phyloP scores from a whole-genome alignment of 1,140 invertebrate species.

The Drosophila persimilis region DNA sequence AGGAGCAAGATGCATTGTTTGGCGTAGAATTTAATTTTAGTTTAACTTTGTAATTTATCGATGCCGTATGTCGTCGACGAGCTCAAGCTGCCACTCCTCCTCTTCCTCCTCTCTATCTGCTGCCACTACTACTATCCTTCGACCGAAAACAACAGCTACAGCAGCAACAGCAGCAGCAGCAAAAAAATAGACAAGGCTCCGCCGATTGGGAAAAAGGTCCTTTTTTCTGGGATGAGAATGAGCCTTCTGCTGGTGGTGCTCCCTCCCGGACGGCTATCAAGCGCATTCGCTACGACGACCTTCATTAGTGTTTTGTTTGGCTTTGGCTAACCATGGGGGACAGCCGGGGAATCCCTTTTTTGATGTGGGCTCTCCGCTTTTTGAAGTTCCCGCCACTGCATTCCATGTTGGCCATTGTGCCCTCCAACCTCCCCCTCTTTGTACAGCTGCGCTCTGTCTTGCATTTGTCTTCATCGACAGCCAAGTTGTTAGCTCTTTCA shows the following conservation, averaged over 20 bases:
- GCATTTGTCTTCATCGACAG: slow-evolving; percentile 81
- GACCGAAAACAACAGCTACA: not conserved
- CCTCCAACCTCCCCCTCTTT: too few relatives aligned
- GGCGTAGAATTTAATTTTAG: slow-evolving; percentile 82
- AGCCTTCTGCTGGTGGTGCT: slow-evolving; percentile 14
- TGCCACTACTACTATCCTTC: too few relatives aligned
- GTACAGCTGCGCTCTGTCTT: slow-evolving; percentile 46
- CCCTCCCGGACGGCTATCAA: slow-evolving; percentile 29
- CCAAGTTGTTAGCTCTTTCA: slow-evolving; percentile 76
- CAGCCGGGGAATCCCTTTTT: slow-evolving; percentile 41
- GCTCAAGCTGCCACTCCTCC: slow-evolving; percentile 35
- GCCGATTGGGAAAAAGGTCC: slow-evolving; percentile 32
- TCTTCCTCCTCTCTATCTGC: not conserved
- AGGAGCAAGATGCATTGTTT: slow-evolving; percentile 77
- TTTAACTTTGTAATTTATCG: slow-evolving; percentile 82
- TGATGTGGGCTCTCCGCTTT: slow-evolving; percentile 49
- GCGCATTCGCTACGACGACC: slow-evolving; percentile 60
- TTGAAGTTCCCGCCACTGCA: slow-evolving; percentile 56
- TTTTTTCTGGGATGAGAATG: slow-evolving; percentile 22
- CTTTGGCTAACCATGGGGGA: slow-evolving; percentile 69
- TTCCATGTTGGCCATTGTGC: slow-evolving; percentile 1
- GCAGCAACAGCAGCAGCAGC: not conserved
- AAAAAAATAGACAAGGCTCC: slow-evolving; percentile 25
- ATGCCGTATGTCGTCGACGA: slow-evolving; percentile 77
- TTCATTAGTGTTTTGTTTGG: slow-evolving; percentile 81